Evolutionary conservation across 2,888 invertebrate species (phyloP).

Genomic region (Scelioninae gen. 1): DNA sequence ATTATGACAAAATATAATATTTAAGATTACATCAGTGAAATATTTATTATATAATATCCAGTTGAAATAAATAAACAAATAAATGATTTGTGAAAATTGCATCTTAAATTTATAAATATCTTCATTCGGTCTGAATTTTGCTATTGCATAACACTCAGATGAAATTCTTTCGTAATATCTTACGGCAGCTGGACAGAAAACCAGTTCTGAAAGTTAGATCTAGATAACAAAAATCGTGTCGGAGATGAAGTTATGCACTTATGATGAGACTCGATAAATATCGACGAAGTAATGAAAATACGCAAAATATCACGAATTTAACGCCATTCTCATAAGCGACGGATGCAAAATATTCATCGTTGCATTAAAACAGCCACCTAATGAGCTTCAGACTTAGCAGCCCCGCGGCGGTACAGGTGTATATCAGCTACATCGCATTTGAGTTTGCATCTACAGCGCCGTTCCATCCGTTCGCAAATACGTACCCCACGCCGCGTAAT

Average conservation of each 20-base stretch:
- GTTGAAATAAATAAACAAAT: too few relatives aligned
- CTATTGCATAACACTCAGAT: too few relatives aligned
- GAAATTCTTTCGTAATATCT: too few relatives aligned
- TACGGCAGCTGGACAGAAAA: slow-evolving; percentile 17
- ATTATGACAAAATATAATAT: too few relatives aligned
- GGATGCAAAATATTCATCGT: slow-evolving; percentile 32
- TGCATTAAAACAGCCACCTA: slow-evolving; percentile 72
- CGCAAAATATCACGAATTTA: slow-evolving; percentile 42
- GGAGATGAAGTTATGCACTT: slow-evolving; percentile 34
- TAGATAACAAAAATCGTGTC: slow-evolving; percentile 29
- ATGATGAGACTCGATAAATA: slow-evolving; percentile 34
- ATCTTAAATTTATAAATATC: too few relatives aligned
- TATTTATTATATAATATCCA: too few relatives aligned
- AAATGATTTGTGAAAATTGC: too few relatives aligned
- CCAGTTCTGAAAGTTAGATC: slow-evolving; percentile 35
- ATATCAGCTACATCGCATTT: slow-evolving; percentile 55
- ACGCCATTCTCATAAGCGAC: slow-evolving; percentile 48
- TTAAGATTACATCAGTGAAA: too few relatives aligned
- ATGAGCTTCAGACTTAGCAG: slow-evolving; percentile 71
- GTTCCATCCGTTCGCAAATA: slow-evolving; percentile 64
- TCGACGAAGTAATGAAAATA: slow-evolving; percentile 27
- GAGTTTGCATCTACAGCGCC: slow-evolving; percentile 51
- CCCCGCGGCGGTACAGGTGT: slow-evolving; percentile 72
- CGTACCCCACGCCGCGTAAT: slow-evolving; percentile 56
- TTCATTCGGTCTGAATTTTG: too few relatives aligned